Evolutionary conservation across 2,888 invertebrate genomes (phyloP).

Genomic region (Cephonodes hylas): DNA sequence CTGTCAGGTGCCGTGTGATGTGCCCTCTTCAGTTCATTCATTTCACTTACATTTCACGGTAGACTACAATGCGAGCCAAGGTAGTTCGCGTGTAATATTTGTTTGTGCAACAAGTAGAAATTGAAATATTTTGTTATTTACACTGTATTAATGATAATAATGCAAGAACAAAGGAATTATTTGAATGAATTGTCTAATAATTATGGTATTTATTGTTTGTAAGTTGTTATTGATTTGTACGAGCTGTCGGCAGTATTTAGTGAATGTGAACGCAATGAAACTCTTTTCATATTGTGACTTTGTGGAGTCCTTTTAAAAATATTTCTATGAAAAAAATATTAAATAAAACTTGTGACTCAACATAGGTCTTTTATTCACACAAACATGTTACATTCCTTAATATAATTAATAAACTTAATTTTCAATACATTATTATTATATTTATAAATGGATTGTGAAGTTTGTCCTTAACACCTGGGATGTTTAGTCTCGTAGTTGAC

Average conservation of each 20-base stretch:
- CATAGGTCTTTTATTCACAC: constrained; percentile 49
- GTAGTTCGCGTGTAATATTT: neutral
- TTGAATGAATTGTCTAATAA: constrained; percentile 74
- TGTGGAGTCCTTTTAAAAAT: constrained; percentile 77
- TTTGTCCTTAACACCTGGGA: no score
- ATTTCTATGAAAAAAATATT: constrained; percentile 76
- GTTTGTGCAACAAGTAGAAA: constrained; percentile 8
- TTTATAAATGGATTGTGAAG: no score
- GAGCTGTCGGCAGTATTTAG: constrained; percentile 69
- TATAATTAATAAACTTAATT: no score
- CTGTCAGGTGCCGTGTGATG: neutral
- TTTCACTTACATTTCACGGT: neutral
- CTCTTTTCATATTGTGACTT: constrained; percentile 77
- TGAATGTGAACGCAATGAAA: constrained; percentile 67
- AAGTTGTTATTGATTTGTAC: constrained; percentile 75
- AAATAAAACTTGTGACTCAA: constrained; percentile 73
- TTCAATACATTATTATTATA: no score
- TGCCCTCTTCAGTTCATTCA: neutral
- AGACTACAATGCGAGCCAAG: neutral
- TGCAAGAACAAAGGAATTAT: constrained; percentile 49
- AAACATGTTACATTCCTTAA: neutral
- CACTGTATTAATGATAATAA: constrained; percentile 7
- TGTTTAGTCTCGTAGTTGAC: no score
- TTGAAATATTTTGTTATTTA: neutral
- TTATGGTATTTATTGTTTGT: constrained; percentile 74